Evolutionary conservation across 2,888 invertebrate species (phyloP), one percentile per base, ranked within the genome.

Genomic region (Dexiosoma caninum): DNA sequence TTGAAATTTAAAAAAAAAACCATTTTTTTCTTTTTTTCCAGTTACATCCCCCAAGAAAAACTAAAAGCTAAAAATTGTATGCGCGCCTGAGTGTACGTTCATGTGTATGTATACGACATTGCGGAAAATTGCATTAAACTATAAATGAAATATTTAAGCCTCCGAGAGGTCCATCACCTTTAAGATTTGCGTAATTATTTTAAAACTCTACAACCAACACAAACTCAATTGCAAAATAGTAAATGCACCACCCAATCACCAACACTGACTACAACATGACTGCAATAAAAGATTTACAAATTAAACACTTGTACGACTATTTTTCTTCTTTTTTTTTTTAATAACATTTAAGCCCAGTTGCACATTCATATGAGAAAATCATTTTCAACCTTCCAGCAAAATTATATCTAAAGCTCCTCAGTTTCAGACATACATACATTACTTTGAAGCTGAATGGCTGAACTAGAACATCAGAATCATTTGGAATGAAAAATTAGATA

Each of bases 171-270:
- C 69, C 57, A 74, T 64, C 81, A 81, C 81, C 81, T 81, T 77
- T 77, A 69, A 77, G 72, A 77, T 77, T 77, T 81, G 77, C 77
- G 81, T 81, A 81, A 81, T 81, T 77, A 81, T 77, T 81, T 55
- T 62, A 76, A 27, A 81, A 76, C 75, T 49, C 32, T 27, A 57
- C 40, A 37, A 37, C 14, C 44, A 12, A 46, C 2, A 16, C 21
- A 32, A 44, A n/a, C 44, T n/a, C 44, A 23, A 62, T 19, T 44
- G 30, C n/a, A n/a, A n/a, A n/a, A n/a, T n/a, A n/a, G n/a, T n/a
- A n/a, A n/a, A n/a, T n/a, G n/a, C n/a, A n/a, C 16, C 21, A n/a
- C 9, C 35, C 9, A 9, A 12, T 6, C 27, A 7, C 32, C 14
- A 21, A 46, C n/a, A 49, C 30, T 8, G 9, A 49, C 30, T 8